Percentiles rank a stretch among this genome's conserved stretches.
Evolutionary conservation across 2,888 invertebrate species (phyloP).

Genomic region (Epinotia brunnichana): DNA sequence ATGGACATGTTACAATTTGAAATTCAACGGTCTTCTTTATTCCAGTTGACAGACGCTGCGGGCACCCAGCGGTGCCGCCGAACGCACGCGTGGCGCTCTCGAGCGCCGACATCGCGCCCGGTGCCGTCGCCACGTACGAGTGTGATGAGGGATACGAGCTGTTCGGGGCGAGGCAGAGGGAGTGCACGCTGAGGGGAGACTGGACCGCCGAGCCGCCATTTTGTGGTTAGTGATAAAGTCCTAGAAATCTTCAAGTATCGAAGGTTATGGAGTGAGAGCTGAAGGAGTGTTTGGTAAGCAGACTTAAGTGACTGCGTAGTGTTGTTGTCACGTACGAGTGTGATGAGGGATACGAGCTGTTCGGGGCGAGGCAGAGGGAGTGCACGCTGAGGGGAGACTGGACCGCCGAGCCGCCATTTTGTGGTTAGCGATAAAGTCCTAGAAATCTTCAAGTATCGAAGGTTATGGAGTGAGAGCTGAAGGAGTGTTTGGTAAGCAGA

Average conservation of each 20-base stretch:
- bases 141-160: conserved; percentile 95
- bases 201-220: conserved; percentile 93
- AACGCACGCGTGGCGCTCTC: conserved; percentile 89
- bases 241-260: no score
- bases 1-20: neutral
- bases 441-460: no score
- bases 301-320: conserved; percentile 60
- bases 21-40: conserved; percentile 28
- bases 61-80: conserved; percentile 92
- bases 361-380: conserved; percentile 88
- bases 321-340: conserved; percentile 90
- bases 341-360: conserved; percentile 95
- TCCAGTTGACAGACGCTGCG: conserved; percentile 85
- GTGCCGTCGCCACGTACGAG: conserved; percentile 89
- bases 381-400: conserved; percentile 90
- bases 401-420: conserved; percentile 92
- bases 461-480: no score
- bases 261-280: no score
- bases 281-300: neutral
- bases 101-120: conserved; percentile 79
- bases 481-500: neutral
- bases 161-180: conserved; percentile 89
- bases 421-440: conserved; percentile 83
- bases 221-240: conserved; percentile 85
- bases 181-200: conserved; percentile 88